Evolutionary conservation across 2,888 invertebrate species (phyloP), one percentile per base, ranked within the genome.

Genomic region (Brachyptera risi): DNA sequence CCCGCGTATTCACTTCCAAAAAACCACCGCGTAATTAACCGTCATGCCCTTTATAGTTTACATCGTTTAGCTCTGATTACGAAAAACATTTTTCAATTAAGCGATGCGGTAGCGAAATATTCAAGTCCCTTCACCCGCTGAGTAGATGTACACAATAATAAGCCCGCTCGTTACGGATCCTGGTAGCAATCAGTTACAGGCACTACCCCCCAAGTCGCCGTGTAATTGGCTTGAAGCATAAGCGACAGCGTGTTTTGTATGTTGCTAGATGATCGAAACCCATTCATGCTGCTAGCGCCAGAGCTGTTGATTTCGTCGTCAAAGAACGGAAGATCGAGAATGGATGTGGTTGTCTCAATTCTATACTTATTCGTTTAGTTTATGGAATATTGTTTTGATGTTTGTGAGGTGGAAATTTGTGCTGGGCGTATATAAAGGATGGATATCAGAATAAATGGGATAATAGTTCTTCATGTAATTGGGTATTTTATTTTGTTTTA

Each of bases 41-140:
- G 60, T 59, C 62, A 60, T n/a, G 56, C 44, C 64, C 62, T 64
- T n/a, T n/a, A n/a, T 62, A 60, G 60, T 64, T n/a, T 64, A 62
- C 59, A 44, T 62, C 61, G 64, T 62, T 64, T 64, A 64, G 57
- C 62, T 64, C 62, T 47, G 64, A 64, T 64, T 64, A 64, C 64
- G 60, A 37, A n/a, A 19, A 54, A 60, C 58, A 56, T 63, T 63
- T 63, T 60, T 60, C 63, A 63, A 63, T 63, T 63, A 63, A 57
- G 42, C 54, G 15, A 54, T 58, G 63, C 54, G 63, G 60, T 54
- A 24, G 35, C 42, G 47, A n/a, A n/a, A n/a, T n/a, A n/a, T n/a
- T n/a, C n/a, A n/a, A n/a, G n/a, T n/a, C n/a, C n/a, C 47, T 49
- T 51, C 47, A 37, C 59, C 49, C 57, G 63, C 56, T 47, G 60